Base-by-base conservation (phyloP, 2,888 invertebrate species). In the Helleia helle region DNA sequence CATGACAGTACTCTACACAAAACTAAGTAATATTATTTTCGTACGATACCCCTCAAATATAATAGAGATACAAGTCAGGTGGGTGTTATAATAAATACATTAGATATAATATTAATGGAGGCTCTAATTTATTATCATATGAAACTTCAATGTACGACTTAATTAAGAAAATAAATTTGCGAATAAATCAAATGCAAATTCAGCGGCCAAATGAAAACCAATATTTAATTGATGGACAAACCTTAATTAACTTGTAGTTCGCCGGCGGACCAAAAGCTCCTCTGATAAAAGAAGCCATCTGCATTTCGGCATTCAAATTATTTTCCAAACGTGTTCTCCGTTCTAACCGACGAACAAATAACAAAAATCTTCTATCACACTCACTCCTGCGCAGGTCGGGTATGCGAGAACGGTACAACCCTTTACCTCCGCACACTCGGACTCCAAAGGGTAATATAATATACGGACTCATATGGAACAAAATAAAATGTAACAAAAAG, bases 261-360 rank as follows among this genome's bases (percentile, higher is more conserved):
- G 71, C 66, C 69, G 71, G 47, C 50, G 68, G 61, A 51, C 58
- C 65, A 65, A 62, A 62, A 72, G 66, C 65, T n/a, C n/a, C 66
- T 66, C 59, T 61, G 67, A 71, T 77, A 77, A 80, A 83, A 83
- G 76, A 77, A 83, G 77, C 80, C 81, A 83, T 83, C 83, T 81
- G 76, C 75, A 77, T 81, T 80, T 81, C 51, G 80, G 81, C 80
- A 84, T 84, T 83, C 81, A 84, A 84, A 84, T 84, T 79, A 79
- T 83, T 81, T 72, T 71, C 67, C 70, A 79, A 84, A 81, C 81
- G 71, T 76, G 81, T 80, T 83, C 68, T 69, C 60, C 51, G 67
- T 64, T 69, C 70, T 58, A 68, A 69, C 64, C 57, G 56, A 54
- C 54, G 50, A 47, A 62, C 55, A 51, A 65, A 60, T 62, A 59